Percentiles rank a stretch among this genome's conserved stretches.
Conservation (phyloP, 2,113 vertebrate genomes). For the Scatophagus argus region DNA sequence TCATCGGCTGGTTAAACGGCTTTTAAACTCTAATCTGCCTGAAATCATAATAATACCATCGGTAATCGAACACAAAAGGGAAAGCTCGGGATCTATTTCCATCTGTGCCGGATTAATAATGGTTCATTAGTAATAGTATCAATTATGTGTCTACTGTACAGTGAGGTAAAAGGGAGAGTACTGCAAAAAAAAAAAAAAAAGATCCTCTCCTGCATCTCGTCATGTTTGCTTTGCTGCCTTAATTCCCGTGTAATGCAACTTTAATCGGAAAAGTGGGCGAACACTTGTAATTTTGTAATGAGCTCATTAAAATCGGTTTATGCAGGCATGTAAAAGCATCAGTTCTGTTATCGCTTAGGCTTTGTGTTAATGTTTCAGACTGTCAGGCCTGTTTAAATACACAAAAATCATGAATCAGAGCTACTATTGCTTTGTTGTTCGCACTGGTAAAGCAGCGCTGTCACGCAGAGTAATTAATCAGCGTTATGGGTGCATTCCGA, state of each 20-base stretch:
- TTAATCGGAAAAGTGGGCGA: conserved; percentile 66
- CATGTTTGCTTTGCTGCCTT: conserved; percentile 40
- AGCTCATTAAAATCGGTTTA: conserved; percentile 60
- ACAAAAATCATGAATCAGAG: neutral
- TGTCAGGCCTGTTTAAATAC: conserved; percentile 9
- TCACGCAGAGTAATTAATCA: conserved; percentile 53
- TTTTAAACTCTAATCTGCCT: conserved; percentile 73
- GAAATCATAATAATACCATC: conserved; percentile 69
- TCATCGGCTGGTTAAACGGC: conserved; percentile 61
- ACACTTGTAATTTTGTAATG: conserved; percentile 43
- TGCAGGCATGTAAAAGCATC: conserved; percentile 1
- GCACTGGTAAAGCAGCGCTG: conserved; percentile 4
- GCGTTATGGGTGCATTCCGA: conserved; percentile 57
- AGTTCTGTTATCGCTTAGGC: neutral
- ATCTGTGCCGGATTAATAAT: conserved; percentile 68
- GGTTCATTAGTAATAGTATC: conserved; percentile 62
- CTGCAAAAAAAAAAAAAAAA: conserved; percentile 1
- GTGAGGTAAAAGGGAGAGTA: conserved; percentile 32
- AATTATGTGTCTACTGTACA: conserved; percentile 53
- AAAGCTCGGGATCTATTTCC: conserved; percentile 51
- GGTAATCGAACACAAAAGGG: conserved; percentile 70
- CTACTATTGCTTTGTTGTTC: neutral
- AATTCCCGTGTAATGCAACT: conserved; percentile 49
- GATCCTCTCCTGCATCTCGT: conserved; percentile 11
- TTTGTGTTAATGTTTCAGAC: conserved; percentile 1